Conservation (phyloP, 2,797 vertebrate genomes). For the Poeciliopsis turneri region DNA sequence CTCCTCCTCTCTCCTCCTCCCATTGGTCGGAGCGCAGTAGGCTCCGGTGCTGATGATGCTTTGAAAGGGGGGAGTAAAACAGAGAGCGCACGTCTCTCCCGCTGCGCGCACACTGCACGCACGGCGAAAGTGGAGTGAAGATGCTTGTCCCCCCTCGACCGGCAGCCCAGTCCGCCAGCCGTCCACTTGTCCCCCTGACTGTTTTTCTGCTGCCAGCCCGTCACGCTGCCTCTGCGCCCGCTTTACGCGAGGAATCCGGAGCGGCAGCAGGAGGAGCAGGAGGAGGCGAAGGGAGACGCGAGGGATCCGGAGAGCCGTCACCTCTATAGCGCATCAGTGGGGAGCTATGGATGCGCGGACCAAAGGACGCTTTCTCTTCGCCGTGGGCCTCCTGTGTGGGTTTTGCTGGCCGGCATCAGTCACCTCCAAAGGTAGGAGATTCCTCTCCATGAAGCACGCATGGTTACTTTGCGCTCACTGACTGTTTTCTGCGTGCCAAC, state of each 20-base stretch:
- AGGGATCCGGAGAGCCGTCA: slow-evolving; percentile 36
- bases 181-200: slow-evolving; percentile 10
- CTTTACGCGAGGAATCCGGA: slow-evolving; percentile 47
- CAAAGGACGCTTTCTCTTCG: slow-evolving; percentile 65
- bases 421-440: slow-evolving; percentile 74
- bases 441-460: not conserved
- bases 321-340: slow-evolving; percentile 40
- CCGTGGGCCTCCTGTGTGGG: slow-evolving; percentile 64
- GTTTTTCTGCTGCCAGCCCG: slow-evolving; percentile 7
- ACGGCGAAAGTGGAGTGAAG: slow-evolving; percentile 65
- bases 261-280: not conserved
- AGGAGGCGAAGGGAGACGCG: slow-evolving; percentile 38
- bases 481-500: not conserved
- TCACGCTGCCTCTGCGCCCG: slow-evolving; percentile 29
- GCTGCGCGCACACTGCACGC: slow-evolving; percentile 60
- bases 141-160: slow-evolving; percentile 56
- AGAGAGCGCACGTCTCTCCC: slow-evolving; percentile 57
- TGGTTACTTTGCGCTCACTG: slow-evolving; percentile 17
- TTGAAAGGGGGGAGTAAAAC: slow-evolving; percentile 53
- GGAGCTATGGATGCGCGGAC: slow-evolving; percentile 69
- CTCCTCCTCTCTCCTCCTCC: slow-evolving; percentile 47
- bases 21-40: slow-evolving; percentile 64
- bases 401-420: slow-evolving; percentile 49
- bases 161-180: slow-evolving; percentile 36
- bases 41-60: slow-evolving; percentile 52